Evolutionary conservation across 2,113 vertebrate genomes (phyloP), one percentile per base, ranked within the genome.

Genomic region (Aythya baeri): DNA sequence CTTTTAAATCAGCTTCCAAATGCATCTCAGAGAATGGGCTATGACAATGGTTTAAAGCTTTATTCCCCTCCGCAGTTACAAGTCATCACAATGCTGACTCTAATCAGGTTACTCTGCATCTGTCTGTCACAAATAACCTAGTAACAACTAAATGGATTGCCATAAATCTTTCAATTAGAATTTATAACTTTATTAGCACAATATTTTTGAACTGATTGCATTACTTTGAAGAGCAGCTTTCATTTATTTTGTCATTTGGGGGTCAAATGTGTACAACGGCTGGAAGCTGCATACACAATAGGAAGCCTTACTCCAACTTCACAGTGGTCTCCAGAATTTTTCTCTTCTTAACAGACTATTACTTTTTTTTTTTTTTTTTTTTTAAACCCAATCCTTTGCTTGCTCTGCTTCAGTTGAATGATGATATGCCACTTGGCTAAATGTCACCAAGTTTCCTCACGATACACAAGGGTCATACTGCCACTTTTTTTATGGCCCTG

Each of bases 141-240:
- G 97, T 98, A 98, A 98, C 98, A 97, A 94, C 93, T 90, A 97
- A 98, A 98, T 97, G 98, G 97, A 98, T 98, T 97, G 97, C 96
- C 98, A 99, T 99, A 98, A 98, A 98, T 99, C 98, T 98, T 98
- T 98, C 98, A 98, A 98, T 99, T 98, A 98, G 97, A 97, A 98
- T 97, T 92, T 93, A 97, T 99, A 99, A 99, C 98, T 98, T 98
- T 98, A 98, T 99, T 99, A 99, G 97, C 97, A 97, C 97, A 96
- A 98, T 98, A 98, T 98, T 98, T 98, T 97, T 98, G 96, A 98
- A 98, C 98, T 98, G 97, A 98, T 98, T 98, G 97, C 97, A 98
- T 98, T 98, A 98, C 97, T 98, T 98, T 98, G 98, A 98, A 98
- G 97, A 98, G 98, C 94, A 97, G 97, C 97, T 98, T 98, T 98